Evolutionary conservation across 2,888 invertebrate species (phyloP), one percentile per base, ranked within the genome.

Genomic region (Ormyrus pomaceus): DNA sequence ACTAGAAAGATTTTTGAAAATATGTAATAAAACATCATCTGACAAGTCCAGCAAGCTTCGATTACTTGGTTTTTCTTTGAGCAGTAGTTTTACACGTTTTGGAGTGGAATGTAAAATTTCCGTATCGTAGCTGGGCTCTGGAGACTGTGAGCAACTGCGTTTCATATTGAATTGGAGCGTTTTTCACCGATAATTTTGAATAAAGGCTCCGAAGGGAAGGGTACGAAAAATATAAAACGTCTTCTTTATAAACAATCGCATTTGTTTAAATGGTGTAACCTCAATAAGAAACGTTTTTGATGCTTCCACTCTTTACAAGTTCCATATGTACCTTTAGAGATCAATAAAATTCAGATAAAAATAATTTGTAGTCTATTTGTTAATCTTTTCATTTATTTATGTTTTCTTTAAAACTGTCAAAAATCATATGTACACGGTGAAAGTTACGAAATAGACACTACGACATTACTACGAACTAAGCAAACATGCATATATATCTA

Each of bases 11-110:
- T 91, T 87, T 66, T 90, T 87, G 74, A 93, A 87, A 64, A 93
- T 92, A 71, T 89, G 91, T 0, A 93, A 91, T 61, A 94, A 87
- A 9, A 93, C 93, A 84, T 94, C 94, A 84, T 94, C 94, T 0
- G 93, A 93, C 6, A 94, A 87, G 71, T 93, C 92, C 69, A 93
- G 85, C 0, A 94, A 88, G n/a, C 65, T 74, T 55, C 64, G 53
- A n/a, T 81, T 62, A 0, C 70, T 61, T 76, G 71, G 66, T 13
- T 65, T 71, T 13, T 68, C 79, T 61, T 62, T 53, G 48, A 85
- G 83, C 69, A 72, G 78, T n/a, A 84, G 72, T 80, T 83, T 87
- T 0, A 82, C 75, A 6, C 86, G 85, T 79, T 87, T 88, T 59
- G 83, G 82, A 56, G 78, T 65, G 5, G 62, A 58, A 69, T 68